Evolutionary conservation across 2,113 vertebrate species (phyloP), one percentile per base, ranked within the genome.

Genomic region (Anseranas semipalmata): DNA sequence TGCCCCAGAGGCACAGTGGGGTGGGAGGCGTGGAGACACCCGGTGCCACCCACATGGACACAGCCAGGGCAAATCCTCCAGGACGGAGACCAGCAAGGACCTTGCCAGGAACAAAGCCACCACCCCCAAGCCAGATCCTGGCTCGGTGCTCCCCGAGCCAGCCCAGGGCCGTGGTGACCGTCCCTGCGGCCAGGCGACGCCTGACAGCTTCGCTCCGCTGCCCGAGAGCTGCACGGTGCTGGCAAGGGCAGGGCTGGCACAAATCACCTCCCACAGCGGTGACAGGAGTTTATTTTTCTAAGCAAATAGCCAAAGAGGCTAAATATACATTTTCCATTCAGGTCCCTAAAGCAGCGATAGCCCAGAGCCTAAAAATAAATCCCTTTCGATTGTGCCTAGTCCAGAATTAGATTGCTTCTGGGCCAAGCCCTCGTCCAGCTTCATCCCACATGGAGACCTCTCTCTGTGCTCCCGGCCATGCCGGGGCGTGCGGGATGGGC

Each of bases 301-400:
- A 96, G 97, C 92, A 66, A 91, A 94, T 93, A 18, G 13, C 92
- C 81, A 74, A 76, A 89, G 97, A 95, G 43, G 82, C 95, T 97
- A 96, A 96, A 96, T 97, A 93, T 95, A 95, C 85, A 87, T 95
- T 95, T 97, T 97, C 96, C 93, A 95, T 93, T 89, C 92, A 91
- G 91, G 88, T 96, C 78, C 90, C 88, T 89, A 93, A 95, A 87
- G 95, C 95, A 87, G 84, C 43, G 89, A 96, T 95, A 96, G 89
- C 60, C 89, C 18, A 0, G 80, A 93, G 87, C 77, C 96, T 97
- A 97, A 97, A 97, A 97, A 97, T 97, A 97, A 91, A 91, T 63
- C 88, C 76, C 73, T 87, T 89, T 85, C 21, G 65, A 85, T 93
- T 94, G 87, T 90, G 95, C 77, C 87, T 12, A 30, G 74, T 87